Conservation (phyloP, 2,888 invertebrate species). For the Xylota sylvarum region DNA sequence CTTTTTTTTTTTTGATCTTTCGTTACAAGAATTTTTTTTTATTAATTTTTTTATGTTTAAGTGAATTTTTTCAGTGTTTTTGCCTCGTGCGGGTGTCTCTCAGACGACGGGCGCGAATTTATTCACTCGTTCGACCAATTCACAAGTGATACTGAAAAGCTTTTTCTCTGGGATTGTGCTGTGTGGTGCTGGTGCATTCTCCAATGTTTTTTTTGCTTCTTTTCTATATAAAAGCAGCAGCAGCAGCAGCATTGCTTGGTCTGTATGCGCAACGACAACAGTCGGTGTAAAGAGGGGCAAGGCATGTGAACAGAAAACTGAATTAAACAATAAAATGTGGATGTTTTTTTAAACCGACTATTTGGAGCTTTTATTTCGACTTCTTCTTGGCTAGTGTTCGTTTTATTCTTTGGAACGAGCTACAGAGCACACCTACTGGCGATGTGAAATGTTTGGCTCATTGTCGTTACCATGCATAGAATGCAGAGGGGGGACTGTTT, state of each 20-base stretch:
- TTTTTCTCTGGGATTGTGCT: conserved; percentile 66
- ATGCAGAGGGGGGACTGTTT: conserved; percentile 5
- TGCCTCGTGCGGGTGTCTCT: conserved; percentile 35
- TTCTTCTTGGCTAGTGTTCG: conserved; percentile 10
- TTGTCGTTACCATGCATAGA: conserved; percentile 42
- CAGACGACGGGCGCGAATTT: conserved; percentile 55
- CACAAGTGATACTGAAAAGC: conserved; percentile 74
- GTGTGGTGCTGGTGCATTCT: conserved; percentile 71
- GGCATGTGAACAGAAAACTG: conserved; percentile 46
- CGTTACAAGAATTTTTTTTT: conserved; percentile 9
- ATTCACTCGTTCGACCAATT: conserved; percentile 72
- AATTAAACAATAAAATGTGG: conserved; percentile 34
- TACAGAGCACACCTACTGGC: conserved; percentile 7
- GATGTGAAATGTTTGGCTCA: conserved; percentile 34
- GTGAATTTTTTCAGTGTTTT: conserved; percentile 33
- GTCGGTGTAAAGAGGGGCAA: not conserved
- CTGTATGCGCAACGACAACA: conserved; percentile 54
- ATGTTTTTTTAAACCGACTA: conserved; percentile 37
- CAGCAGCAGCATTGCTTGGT: conserved; percentile 30
- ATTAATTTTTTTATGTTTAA: conserved; percentile 22
- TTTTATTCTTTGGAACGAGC: conserved; percentile 14
- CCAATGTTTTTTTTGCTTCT: conserved; percentile 23
- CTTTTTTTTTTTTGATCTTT: conserved; percentile 3
- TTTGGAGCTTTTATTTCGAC: conserved; percentile 52
- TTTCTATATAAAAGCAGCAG: conserved; percentile 10